Conservation (phyloP, 2,113 vertebrate genomes). For the Antechinus stuartii region DNA sequence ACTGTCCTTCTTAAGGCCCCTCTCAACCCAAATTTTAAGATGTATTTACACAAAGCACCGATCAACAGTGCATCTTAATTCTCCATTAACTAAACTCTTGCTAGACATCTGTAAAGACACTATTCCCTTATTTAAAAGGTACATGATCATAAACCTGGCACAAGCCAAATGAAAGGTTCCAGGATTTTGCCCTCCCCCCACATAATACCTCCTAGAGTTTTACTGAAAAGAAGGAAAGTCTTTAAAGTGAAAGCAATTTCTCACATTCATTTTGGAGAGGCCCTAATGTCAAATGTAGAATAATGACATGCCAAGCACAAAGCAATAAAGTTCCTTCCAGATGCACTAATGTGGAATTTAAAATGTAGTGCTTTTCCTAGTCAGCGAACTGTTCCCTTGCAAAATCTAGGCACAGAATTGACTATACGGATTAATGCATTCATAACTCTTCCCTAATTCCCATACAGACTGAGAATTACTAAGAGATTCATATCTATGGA, state of each 20-base stretch:
- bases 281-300: conserved; percentile 93
- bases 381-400: conserved; percentile 89
- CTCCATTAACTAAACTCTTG: conserved; percentile 84
- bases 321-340: conserved; percentile 91
- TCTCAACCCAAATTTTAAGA: conserved; percentile 84
- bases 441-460: conserved; percentile 87
- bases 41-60: conserved; percentile 96
- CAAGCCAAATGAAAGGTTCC: conserved; percentile 79
- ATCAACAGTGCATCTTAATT: conserved; percentile 94
- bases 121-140: conserved; percentile 83
- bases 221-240: conserved; percentile 90
- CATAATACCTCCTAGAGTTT: conserved; percentile 75
- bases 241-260: conserved; percentile 96
- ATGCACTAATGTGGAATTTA: conserved; percentile 88
- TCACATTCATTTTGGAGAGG: conserved; percentile 99
- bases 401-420: conserved; percentile 90
- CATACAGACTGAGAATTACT: conserved; percentile 86
- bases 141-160: conserved; percentile 81
- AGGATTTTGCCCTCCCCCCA: conserved; percentile 67
- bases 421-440: conserved; percentile 91
- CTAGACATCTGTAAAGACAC: conserved; percentile 88
- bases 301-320: conserved; percentile 97
- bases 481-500: conserved; percentile 87
- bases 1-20: conserved; percentile 90
- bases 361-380: conserved; percentile 91